Evolutionary conservation across 2,888 invertebrate species (phyloP).

Genomic region (Hydrotaea diabolus): DNA sequence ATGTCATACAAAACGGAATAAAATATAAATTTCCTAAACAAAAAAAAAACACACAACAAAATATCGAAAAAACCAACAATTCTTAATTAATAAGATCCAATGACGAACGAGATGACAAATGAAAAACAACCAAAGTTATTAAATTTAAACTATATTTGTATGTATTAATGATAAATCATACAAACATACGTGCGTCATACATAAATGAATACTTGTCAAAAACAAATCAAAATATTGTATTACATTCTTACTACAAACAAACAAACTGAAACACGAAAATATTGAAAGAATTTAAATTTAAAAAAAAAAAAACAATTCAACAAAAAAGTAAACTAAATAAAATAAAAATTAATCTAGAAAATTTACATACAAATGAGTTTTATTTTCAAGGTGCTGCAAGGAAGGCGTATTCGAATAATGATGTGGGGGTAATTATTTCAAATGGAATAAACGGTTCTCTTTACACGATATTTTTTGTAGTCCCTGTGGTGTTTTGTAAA

Average conservation of each 20-base stretch:
- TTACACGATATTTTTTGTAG: too few relatives aligned
- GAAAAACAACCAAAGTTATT: constrained; percentile 65
- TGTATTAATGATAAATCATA: constrained; percentile 41
- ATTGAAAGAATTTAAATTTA: constrained; percentile 44
- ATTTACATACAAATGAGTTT: constrained; percentile 42
- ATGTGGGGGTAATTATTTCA: too few relatives aligned
- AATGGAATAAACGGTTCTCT: too few relatives aligned
- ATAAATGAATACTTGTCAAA: constrained; percentile 61
- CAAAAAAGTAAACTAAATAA: constrained; percentile 43
- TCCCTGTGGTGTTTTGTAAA: too few relatives aligned
- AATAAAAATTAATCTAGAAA: constrained; percentile 66
- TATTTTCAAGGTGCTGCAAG: neutral
- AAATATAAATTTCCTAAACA: constrained; percentile 28
- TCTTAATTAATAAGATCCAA: neutral
- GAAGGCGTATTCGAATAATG: too few relatives aligned
- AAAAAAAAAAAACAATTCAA: constrained; percentile 38
- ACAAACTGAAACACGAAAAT: constrained; percentile 46
- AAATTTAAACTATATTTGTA: constrained; percentile 36
- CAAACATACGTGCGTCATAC: constrained; percentile 19
- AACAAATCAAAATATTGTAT: constrained; percentile 66
- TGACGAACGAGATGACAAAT: neutral
- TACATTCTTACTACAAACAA: constrained; percentile 64
- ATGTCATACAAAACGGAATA: constrained; percentile 32
- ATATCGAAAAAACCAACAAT: constrained; percentile 25
- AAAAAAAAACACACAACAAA: constrained; percentile 25